Conservation (phyloP, 2,113 vertebrate species). For the Nestor notabilis region DNA sequence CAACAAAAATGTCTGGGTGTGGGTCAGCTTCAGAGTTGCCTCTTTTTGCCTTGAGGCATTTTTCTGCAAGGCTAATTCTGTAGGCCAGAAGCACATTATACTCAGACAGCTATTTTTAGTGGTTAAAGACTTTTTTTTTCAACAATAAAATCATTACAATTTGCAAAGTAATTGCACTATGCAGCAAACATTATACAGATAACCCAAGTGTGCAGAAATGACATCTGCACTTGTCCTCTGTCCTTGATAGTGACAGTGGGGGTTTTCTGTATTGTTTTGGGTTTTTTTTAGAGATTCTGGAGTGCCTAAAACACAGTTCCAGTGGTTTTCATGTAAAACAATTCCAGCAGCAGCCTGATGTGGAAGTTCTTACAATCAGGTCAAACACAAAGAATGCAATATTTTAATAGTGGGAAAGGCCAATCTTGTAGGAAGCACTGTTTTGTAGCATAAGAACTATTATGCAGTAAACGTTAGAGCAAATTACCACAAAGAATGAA, state of each 20-base stretch:
- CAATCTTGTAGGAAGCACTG: background rate
- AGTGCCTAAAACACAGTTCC: background rate
- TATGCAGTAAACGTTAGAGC: background rate
- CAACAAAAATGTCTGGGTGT: background rate
- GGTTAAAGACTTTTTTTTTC: background rate
- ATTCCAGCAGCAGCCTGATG: background rate
- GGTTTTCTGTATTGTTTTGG: background rate
- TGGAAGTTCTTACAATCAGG: background rate
- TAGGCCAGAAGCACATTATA: background rate
- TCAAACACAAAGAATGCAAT: background rate
- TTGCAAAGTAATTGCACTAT: background rate
- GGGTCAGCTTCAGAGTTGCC: background rate
- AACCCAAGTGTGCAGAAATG: background rate
- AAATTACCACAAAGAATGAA: background rate
- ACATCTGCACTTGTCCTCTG: background rate
- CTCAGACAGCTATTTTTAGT: background rate
- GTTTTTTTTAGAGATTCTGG: background rate
- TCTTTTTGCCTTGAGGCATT: slow-evolving; percentile 13
- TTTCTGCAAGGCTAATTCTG: slow-evolving; percentile 14
- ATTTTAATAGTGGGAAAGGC: background rate
- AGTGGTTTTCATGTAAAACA: background rate
- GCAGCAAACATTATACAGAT: background rate
- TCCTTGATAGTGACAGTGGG: background rate
- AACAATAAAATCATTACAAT: background rate
- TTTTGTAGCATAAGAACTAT: background rate